Evolutionary conservation across 2,797 vertebrate genomes (phyloP).

Genomic region (Serranus cabrilla): DNA sequence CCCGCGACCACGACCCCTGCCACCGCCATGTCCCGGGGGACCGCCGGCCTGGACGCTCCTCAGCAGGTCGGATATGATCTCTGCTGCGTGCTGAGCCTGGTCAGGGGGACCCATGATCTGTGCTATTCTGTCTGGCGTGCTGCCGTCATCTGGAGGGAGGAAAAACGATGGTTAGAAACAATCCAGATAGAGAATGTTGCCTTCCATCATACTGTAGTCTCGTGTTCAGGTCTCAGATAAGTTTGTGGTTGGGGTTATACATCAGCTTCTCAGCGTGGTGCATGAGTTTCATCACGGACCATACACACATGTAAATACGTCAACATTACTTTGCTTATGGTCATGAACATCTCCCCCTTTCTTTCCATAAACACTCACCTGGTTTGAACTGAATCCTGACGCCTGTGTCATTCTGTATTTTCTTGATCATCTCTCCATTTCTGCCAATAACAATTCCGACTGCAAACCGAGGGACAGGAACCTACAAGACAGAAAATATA

Average conservation of each 20-base stretch:
- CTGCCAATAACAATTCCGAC: slow-evolving; percentile 99
- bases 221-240: slow-evolving; percentile 75
- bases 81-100: slow-evolving; percentile 96
- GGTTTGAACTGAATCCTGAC: slow-evolving; percentile 99
- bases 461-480: slow-evolving; percentile 97
- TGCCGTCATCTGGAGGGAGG: slow-evolving; percentile 91
- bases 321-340: not conserved
- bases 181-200: fast-evolving
- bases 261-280: slow-evolving; percentile 82
- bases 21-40: slow-evolving; percentile 93
- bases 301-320: not conserved
- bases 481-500: slow-evolving; percentile 78
- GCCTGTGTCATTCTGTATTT: slow-evolving; percentile 99
- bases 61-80: slow-evolving; percentile 96
- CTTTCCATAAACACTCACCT: slow-evolving; percentile 79
- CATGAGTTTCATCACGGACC: slow-evolving; percentile 78
- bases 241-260: slow-evolving; percentile 65
- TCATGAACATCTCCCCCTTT: fast-evolving
- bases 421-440: slow-evolving; percentile 99
- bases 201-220: not conserved
- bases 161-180: not conserved
- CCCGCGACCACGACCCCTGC: slow-evolving; percentile 94
- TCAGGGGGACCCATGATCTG: slow-evolving; percentile 98
- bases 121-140: slow-evolving; percentile 97
- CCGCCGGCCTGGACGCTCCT: slow-evolving; percentile 97